Base-by-base conservation (phyloP, 1,140 invertebrate species). In the Lepidostoma basale region DNA sequence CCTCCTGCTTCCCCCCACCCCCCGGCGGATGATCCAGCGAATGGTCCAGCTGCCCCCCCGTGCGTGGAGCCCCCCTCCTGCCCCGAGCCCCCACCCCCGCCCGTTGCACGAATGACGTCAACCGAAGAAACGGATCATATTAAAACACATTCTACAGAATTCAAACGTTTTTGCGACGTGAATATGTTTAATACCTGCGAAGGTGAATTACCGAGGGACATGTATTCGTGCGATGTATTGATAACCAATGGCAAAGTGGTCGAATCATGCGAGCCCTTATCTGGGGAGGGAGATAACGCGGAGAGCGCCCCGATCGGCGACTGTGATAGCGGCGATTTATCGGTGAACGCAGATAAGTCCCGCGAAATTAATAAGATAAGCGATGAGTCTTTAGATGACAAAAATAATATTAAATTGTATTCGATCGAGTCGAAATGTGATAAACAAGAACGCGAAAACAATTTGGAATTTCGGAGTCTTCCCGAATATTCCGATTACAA, bases 131-230 rank as follows among this genome's bases (percentile, higher is more conserved):
- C 33, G 30, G 52, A 56, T 10, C 60, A 47, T 33, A 14, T 45
- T 23, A 70, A 70, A 59, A 65, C 68, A 14, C 54, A 49, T 25
- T 67, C 71, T 16, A 64, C 20, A 39, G 47, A 68, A 25, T 72
- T 72, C 30, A 72, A 68, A 42, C 39, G 44, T 14, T 72, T 72
- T 56, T 72, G 70, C 40, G 70, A 72, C 45, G 40, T 40, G 33
- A 72, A 72, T 36, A 72, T 72, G 70, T 63, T 72, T 25, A 68
- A 69, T 47, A 33, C 54, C 12, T 30, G 36, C 42, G 60, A 67
- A 18, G 25, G 14, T 26, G 56, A 60, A 40, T 40, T 22, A 16
- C n/a, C 58, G 2, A 16, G 30, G 5, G 58, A 60, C 23, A 60
- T 56, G n/a, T 56, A 30, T 14, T 60, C 33, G 12, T 42, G 22